Base-by-base conservation (phyloP, 2,113 vertebrate species). In the Forbesichthys papilliferus region DNA sequence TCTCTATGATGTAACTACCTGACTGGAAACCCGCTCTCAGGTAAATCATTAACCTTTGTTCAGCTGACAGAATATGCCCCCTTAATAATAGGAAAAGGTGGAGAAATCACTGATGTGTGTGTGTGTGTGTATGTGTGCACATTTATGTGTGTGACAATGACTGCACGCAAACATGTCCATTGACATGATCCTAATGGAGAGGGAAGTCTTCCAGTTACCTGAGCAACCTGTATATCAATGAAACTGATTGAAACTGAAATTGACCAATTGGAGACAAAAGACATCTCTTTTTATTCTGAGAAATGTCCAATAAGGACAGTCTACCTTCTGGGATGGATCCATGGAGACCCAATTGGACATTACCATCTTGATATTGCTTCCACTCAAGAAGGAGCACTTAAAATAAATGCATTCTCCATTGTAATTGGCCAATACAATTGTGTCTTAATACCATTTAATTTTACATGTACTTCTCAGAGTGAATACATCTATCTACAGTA, bases 11-110 rank as follows among this genome's bases (percentile, higher is more conserved):
- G 51, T 60, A 51, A 47, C 51, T 14, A 18, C 47, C 58, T 7
- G 11, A 74, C 62, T 57, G 34, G 61, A 59, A 68, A 12, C 9
- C 74, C 60, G 70, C 68, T 42, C 61, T 56, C 34, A 49, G 79
- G 90, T 92, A 16, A 91, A 92, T 88, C 64, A 93, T 93, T 93
- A 93, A 92, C 90, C 76, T 89, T 78, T 89, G 88, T 92, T 84
- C 89, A 82, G 74, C 87, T 80, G 85, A 82, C 84, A 72, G 79
- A 75, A 80, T 73, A 49, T 16, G 75, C 72, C 83, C 84, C 85
- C 82, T 87, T 83, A 82, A 85, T 84, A 85, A 80, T 84, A 80
- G 80, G 84, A 87, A 87, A 69, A 70, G 75, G 51, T 68, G 42
- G 75, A 86, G 71, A 57, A 66, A 79, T 70, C 61, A 34, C 12